Evolutionary conservation across 2,797 vertebrate genomes (phyloP).

Genomic region (Gymnoscopelus braueri): DNA sequence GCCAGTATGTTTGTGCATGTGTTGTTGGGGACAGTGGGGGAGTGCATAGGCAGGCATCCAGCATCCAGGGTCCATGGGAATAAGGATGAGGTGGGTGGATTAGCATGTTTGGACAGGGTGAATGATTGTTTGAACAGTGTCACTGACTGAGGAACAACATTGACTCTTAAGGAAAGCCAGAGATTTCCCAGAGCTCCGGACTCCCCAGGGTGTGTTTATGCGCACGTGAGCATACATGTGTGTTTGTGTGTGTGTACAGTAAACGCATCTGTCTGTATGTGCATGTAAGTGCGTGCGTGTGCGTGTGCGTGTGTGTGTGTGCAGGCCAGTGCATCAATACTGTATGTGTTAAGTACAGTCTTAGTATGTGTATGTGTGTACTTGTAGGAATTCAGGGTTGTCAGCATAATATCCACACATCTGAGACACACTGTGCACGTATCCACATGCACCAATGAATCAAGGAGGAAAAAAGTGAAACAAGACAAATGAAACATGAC

Average conservation of each 20-base stretch:
- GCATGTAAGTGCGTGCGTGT: too few species aligned
- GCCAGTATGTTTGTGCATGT: neutral
- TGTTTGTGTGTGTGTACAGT: neutral
- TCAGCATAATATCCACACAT: neutral
- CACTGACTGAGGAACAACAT: conserved; percentile 58
- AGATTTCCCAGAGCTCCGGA: conserved; percentile 23
- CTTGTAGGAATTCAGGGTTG: neutral
- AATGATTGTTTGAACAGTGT: conserved; percentile 71
- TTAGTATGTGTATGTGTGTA: too few species aligned
- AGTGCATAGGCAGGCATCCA: conserved; percentile 30
- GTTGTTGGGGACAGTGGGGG: conserved; percentile 12
- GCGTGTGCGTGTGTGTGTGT: too few species aligned
- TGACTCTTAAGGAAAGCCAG: conserved; percentile 52
- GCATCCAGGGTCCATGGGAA: conserved; percentile 49
- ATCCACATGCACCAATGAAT: conserved; percentile 47
- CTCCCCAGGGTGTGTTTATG: neutral
- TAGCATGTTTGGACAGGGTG: conserved; percentile 77
- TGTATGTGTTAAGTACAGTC: too few species aligned
- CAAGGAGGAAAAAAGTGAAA: conserved; percentile 26
- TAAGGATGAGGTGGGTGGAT: conserved; percentile 75
- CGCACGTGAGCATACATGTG: neutral
- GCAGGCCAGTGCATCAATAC: too few species aligned
- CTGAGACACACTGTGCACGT: conserved; percentile 5
- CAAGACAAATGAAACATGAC: conserved; percentile 49
- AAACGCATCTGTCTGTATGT: too few species aligned